Evolutionary conservation across 2,113 vertebrate species (phyloP).

Genomic region (Pygathrix nemaeus): DNA sequence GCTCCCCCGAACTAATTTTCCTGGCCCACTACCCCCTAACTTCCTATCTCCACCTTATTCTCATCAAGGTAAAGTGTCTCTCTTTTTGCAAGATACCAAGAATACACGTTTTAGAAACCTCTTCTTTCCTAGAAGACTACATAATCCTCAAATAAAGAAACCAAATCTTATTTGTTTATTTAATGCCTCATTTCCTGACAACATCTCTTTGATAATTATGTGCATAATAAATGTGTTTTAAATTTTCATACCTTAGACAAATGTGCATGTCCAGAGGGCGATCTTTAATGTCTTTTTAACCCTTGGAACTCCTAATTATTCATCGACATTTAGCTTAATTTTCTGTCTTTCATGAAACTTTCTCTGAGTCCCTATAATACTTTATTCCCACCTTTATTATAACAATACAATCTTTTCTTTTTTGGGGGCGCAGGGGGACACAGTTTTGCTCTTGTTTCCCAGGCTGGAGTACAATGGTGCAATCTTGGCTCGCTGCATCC

Average conservation of each 20-base stretch:
- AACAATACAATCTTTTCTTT: not conserved
- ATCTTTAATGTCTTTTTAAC: not conserved
- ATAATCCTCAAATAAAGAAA: not conserved
- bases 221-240: not conserved
- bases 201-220: not conserved
- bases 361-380: not conserved
- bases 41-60: not conserved
- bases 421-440: accelerated
- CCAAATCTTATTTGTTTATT: not conserved
- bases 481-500: not conserved
- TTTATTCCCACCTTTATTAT: not conserved
- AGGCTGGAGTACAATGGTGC: not conserved
- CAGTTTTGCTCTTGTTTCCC: not conserved
- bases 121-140: not conserved
- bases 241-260: not conserved
- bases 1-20: not conserved
- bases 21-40: no score
- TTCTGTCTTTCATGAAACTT: not conserved
- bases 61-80: not conserved
- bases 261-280: not conserved
- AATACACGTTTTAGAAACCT: not conserved
- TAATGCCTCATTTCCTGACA: not conserved
- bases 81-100: not conserved
- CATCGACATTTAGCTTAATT: not conserved
- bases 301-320: not conserved